A percentile compares a stretch with the other conserved stretches of the same genome.
Conservation (phyloP, 2,113 vertebrate genomes). For the Vicugna pacos region DNA sequence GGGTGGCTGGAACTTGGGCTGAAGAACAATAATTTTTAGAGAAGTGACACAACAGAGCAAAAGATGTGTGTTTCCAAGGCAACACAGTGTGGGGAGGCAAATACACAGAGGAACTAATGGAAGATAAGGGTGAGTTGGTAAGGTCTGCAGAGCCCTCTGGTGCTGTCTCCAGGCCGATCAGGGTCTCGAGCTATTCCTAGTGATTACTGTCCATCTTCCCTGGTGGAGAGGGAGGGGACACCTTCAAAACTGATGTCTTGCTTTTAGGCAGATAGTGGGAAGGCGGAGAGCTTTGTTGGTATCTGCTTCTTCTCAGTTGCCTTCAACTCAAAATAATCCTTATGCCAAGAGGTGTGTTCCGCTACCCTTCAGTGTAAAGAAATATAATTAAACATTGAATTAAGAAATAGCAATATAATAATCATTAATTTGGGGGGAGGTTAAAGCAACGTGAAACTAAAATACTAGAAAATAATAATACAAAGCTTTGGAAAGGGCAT, state of each 20-base stretch:
- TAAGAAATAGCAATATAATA: background rate
- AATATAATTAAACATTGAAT: background rate
- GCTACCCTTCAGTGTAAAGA: background rate
- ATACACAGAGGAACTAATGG: background rate
- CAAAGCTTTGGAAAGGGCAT: background rate
- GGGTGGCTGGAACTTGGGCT: background rate
- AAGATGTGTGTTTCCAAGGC: background rate
- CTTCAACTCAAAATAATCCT: conserved; percentile 2
- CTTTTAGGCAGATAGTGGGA: background rate
- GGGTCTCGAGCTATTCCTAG: background rate
- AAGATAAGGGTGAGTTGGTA: background rate
- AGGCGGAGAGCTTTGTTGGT: background rate
- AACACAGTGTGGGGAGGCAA: background rate
- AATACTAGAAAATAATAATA: background rate
- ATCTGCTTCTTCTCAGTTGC: background rate
- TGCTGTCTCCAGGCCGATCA: background rate
- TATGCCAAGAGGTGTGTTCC: background rate
- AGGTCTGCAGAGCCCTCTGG: background rate
- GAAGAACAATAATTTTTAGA: background rate
- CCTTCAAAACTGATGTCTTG: background rate
- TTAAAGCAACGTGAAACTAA: background rate
- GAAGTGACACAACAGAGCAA: background rate
- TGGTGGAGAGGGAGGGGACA: background rate
- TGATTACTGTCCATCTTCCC: background rate
- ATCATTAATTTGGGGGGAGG: background rate